Conservation (phyloP, 2,113 vertebrate genomes). For the Pholis gunnellus region DNA sequence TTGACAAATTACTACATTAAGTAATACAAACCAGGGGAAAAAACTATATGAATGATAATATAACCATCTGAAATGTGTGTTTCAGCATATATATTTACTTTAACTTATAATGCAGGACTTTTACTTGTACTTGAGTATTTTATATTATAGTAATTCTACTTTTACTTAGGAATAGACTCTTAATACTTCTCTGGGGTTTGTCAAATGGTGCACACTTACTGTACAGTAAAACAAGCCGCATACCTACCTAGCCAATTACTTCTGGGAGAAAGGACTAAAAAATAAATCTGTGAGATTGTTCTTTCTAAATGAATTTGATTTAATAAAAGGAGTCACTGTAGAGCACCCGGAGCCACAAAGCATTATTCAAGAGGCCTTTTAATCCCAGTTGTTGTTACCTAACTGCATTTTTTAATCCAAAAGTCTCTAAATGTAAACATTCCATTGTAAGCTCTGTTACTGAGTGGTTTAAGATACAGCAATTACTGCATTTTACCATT, state of each 20-base stretch:
- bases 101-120: neutral
- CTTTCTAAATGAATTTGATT: slow-evolving; percentile 6
- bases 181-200: neutral
- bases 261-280: neutral
- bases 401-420: slow-evolving; percentile 31
- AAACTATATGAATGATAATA: neutral
- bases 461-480: neutral
- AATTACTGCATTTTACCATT: neutral
- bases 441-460: neutral
- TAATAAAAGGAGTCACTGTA: neutral
- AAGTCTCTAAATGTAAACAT: slow-evolving; percentile 1
- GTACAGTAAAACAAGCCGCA: neutral
- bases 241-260: neutral
- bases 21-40: neutral
- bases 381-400: slow-evolving; percentile 43
- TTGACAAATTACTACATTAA: neutral
- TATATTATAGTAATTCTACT: neutral
- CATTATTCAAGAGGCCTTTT: slow-evolving; percentile 20
- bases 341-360: slow-evolving; percentile 28
- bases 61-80: neutral
- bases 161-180: neutral
- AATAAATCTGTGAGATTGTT: neutral
- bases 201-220: neutral
- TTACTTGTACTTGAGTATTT: neutral
- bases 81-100: neutral